Evolutionary conservation across 2,797 vertebrate genomes (phyloP), one percentile per base, ranked within the genome.

Genomic region (Pelochelys cantorii): DNA sequence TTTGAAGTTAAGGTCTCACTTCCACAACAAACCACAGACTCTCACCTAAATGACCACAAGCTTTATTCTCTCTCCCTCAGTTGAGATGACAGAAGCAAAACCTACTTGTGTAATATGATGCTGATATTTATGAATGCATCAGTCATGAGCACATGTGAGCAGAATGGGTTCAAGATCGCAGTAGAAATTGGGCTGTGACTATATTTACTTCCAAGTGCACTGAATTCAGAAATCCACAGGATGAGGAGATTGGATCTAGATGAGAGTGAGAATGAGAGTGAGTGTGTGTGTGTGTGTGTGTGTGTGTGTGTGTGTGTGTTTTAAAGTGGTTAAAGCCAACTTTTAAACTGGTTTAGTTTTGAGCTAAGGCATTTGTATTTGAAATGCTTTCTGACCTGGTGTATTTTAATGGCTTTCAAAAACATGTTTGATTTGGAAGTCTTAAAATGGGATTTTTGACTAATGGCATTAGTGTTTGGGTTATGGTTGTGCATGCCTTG

Each of bases 21-120:
- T 85, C 56, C 75, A 9, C 14, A 83, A 22, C 11, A 11, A 53
- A 81, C 81, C 86, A 55, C 31, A 31, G 56, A 31, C 23, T 85
- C 79, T n/a, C 48, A 80, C 68, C 34, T 34, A 25, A 57, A 15
- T 22, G 37, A 1, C 80, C 82, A 34, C 75, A 85, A 81, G 54
- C 89, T 68, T 95, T 95, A 79, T 48, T 8, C 56, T 57, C 75
- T 86, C 60, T 68, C 18, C 10, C 9, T 34, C 65, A 68, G 17
- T 20, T 22, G 18, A 37, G 80, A 68, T 65, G 57, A 75, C 60
- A 83, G 79, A 92, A 95, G 53, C 13, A 68, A 17, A 78, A 15
- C 22, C 25, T 23, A 85, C 93, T 90, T 95, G 52, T 27, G 1
- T 90, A 94, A 93, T 80, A 68, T 37, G 84, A 82, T 84, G 60